Evolutionary conservation across 2,888 invertebrate genomes (phyloP), one percentile per base, ranked within the genome.

Genomic region (Drosophila mimica): DNA sequence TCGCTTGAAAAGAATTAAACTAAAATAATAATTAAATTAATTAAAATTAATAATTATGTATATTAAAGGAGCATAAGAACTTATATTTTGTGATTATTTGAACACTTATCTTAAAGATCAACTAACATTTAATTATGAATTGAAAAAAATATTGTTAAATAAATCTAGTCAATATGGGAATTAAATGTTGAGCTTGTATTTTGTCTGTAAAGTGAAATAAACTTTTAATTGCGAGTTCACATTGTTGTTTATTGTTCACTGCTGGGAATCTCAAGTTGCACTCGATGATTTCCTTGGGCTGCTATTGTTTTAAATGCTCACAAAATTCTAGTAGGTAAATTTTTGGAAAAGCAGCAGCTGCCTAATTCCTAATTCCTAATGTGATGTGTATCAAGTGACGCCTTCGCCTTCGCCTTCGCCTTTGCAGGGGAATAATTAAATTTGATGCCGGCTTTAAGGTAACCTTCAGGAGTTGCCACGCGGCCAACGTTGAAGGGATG

Each of bases 401-500:
- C 51, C 58, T 51, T 63, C 68, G 59, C 49, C 33, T 46, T 46
- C 62, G 68, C 51, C 58, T 51, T 63, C 68, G 59, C 49, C 33
- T 46, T 46, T 46, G 8, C 46, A 43, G 30, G 57, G 66, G 57
- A 83, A 79, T 88, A 76, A 83, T 83, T 85, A 73, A 85, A 78
- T 76, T 70, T 78, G 17, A 38, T 30, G 51, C 62, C 54, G 81
- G 81, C 85, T 88, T 88, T 73, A 80, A 87, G 43, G 63, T 70
- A 68, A 60, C 74, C 79, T 79, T 82, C 70, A 52, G 17, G 6
- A 66, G 31, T 20, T 53, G 71, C 51, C 54, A 56, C 52, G 54
- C 9, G 28, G 17, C 49, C 28, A 53, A 4, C 3, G 20, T 5
- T 40, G 15, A 59, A 36, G 46, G 63, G 46, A 53, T 40, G 52